Evolutionary conservation across 2,113 vertebrate genomes (phyloP).

Genomic region (Nanorana parkeri): DNA sequence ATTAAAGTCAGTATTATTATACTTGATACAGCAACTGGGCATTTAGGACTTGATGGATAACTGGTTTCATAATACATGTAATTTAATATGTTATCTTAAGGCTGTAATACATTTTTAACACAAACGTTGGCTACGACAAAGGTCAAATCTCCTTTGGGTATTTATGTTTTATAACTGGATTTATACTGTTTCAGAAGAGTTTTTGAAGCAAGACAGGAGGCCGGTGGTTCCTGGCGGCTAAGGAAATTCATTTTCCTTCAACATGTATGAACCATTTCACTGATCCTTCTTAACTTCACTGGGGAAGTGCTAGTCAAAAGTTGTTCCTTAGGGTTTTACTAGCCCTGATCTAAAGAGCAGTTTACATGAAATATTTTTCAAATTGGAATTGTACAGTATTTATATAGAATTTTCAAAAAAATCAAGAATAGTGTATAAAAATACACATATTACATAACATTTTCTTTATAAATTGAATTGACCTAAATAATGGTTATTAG

Average conservation of each 20-base stretch:
- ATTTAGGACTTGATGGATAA: not conserved
- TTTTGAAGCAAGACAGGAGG: slow-evolving; percentile 1
- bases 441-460: no score
- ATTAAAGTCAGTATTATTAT: slow-evolving; percentile 24
- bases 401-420: no score
- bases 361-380: not conserved
- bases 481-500: no score
- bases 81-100: slow-evolving; percentile 9
- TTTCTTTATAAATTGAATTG: no score
- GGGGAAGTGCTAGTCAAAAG: not conserved
- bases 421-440: no score
- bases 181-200: not conserved
- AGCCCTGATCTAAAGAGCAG: not conserved
- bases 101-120: not conserved
- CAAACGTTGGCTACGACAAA: not conserved
- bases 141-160: not conserved
- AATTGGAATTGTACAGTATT: not conserved
- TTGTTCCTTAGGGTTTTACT: not conserved
- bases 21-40: not conserved
- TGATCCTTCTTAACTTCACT: not conserved
- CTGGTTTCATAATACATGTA: slow-evolving; percentile 16
- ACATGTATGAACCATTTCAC: not conserved
- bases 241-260: not conserved
- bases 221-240: not conserved
- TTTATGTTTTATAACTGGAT: not conserved